These are phyloP conservation scores for Paramacrobiotus metropolitanus DNA, from an alignment of 1,140 invertebrate species.

Conservation along the genomic window DNA sequence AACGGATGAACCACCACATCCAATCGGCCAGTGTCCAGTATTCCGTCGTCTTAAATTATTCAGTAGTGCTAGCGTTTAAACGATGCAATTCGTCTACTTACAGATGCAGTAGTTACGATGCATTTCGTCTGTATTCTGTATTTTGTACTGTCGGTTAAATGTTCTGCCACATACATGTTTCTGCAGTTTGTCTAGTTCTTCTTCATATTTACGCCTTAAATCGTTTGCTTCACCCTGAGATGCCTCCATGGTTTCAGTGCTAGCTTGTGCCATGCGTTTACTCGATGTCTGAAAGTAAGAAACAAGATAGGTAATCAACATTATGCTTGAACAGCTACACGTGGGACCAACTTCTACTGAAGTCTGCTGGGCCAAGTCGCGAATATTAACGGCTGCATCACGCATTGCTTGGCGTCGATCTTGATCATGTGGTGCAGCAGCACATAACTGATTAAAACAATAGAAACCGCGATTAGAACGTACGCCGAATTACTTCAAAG, in stretches of 20 bases:
- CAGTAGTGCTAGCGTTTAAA: no score
- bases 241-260: conserved; percentile 29
- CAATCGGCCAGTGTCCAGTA: no score
- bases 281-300: conserved; percentile 57
- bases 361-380: conserved; percentile 63
- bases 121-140: no score
- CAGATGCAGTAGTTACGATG: no score
- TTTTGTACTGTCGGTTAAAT: no score
- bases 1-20: no score
- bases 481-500: conserved; percentile 6
- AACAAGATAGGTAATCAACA: conserved; percentile 58
- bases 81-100: no score
- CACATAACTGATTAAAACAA: conserved; percentile 30
- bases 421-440: conserved; percentile 54
- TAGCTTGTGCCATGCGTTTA: conserved; percentile 9
- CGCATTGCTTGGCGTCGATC: conserved; percentile 56
- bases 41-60: no score
- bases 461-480: conserved; percentile 22
- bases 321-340: no score
- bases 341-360: conserved; percentile 39
- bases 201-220: conserved; percentile 37
- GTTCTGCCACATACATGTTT: no score
- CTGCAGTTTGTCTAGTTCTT: no score
- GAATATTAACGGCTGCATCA: conserved; percentile 64
- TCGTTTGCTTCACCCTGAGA: conserved; percentile 41